Evolutionary conservation across 2,113 vertebrate genomes (phyloP).

Genomic region (Corvus hawaiiensis): DNA sequence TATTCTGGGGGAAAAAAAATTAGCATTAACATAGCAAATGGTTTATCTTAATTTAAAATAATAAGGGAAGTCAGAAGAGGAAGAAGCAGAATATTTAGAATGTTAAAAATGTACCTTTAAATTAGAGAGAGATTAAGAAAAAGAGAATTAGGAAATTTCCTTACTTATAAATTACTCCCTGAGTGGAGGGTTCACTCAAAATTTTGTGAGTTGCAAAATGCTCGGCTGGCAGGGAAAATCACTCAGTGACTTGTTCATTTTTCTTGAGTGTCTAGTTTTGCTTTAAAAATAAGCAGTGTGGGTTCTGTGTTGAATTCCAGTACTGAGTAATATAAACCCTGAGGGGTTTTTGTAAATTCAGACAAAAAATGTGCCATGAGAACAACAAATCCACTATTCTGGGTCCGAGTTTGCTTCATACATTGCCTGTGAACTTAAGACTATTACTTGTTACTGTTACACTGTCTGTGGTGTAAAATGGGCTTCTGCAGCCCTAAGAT

Average conservation of each 20-base stretch:
- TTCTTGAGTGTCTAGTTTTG: background rate
- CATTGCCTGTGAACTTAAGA: background rate
- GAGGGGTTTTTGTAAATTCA: background rate
- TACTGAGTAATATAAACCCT: background rate
- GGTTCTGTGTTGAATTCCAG: background rate
- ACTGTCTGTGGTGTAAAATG: background rate
- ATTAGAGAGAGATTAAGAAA: background rate
- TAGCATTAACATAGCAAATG: background rate
- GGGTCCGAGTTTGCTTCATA: background rate
- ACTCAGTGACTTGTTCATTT: background rate
- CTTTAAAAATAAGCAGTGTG: conserved; percentile 9
- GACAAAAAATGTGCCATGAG: background rate
- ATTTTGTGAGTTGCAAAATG: background rate
- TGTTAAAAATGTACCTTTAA: background rate
- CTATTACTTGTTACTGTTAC: background rate
- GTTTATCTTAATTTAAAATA: background rate
- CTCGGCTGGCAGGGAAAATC: background rate
- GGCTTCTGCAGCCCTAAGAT: background rate
- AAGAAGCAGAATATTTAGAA: background rate
- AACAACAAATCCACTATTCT: background rate
- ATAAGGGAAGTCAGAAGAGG: background rate
- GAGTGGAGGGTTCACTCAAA: background rate
- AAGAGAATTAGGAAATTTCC: background rate
- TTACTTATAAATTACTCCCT: background rate
- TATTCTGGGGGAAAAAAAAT: background rate